Conservation (phyloP, 53 echinoderm and acorn worm species). For the Stichopus horrens region DNA sequence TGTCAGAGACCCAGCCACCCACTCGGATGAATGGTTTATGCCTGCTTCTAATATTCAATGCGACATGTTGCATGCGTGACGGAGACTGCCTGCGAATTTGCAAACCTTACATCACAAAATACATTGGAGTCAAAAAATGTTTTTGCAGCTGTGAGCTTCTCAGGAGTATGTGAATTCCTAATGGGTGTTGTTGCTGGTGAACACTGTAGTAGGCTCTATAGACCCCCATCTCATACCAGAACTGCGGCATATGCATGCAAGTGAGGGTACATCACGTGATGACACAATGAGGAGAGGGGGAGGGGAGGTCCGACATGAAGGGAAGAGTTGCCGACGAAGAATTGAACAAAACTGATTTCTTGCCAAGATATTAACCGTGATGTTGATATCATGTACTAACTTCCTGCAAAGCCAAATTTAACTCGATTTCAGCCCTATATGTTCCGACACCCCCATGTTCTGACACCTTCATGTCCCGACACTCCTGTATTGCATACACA, state of each 20-base stretch:
- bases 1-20: not conserved
- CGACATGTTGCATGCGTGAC: constrained; percentile 30
- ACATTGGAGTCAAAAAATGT: not conserved
- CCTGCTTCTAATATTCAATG: constrained; percentile 10
- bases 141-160: not conserved
- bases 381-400: no score
- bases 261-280: not conserved
- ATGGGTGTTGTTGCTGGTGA: not conserved
- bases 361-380: no score
- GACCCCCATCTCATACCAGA: no score
- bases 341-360: no score
- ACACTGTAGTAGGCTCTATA: not conserved
- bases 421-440: no score
- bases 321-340: no score
- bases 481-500: no score
- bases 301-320: no score
- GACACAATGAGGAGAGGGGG: no score
- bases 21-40: constrained; percentile 15
- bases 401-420: no score
- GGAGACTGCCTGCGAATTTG: not conserved
- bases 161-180: not conserved
- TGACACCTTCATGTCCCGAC: no score
- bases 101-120: not conserved
- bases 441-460: no score
- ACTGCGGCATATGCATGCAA: not conserved